Conservation (phyloP, 2,113 vertebrate species). For the Colossoma macropomum region DNA sequence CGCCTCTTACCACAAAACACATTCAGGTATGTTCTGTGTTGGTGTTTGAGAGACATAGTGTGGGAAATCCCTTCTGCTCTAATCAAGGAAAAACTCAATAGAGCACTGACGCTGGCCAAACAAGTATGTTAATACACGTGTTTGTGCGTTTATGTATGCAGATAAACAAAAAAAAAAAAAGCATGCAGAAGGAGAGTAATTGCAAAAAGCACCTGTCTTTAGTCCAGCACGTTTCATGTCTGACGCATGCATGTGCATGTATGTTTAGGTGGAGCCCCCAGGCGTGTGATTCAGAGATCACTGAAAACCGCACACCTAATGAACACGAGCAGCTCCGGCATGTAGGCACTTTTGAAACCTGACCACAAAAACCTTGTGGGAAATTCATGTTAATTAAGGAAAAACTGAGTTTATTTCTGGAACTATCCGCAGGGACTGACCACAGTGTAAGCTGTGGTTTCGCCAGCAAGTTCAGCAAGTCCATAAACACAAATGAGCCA, state of each 20-base stretch:
- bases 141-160: not conserved
- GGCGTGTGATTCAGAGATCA: not conserved
- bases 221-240: too few species aligned
- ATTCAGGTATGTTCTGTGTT: not conserved
- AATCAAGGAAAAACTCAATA: not conserved
- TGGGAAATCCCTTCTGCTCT: not conserved
- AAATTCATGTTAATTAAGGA: not conserved
- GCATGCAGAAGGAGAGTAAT: not conserved
- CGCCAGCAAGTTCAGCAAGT: not conserved
- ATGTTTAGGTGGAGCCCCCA: not conserved
- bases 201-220: too few species aligned
- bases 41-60: not conserved
- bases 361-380: not conserved
- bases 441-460: not conserved
- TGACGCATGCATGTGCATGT: not conserved
- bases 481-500: not conserved
- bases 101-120: not conserved
- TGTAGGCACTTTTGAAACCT: not conserved
- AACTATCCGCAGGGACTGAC: not conserved
- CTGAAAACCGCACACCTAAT: not conserved
- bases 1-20: not conserved
- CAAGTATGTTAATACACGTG: too few species aligned
- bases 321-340: not conserved
- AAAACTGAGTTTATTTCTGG: not conserved
- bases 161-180: not conserved